Evolutionary conservation across 2,888 invertebrate species (phyloP), one percentile per base, ranked within the genome.

Genomic region (Drosophila merina): DNA sequence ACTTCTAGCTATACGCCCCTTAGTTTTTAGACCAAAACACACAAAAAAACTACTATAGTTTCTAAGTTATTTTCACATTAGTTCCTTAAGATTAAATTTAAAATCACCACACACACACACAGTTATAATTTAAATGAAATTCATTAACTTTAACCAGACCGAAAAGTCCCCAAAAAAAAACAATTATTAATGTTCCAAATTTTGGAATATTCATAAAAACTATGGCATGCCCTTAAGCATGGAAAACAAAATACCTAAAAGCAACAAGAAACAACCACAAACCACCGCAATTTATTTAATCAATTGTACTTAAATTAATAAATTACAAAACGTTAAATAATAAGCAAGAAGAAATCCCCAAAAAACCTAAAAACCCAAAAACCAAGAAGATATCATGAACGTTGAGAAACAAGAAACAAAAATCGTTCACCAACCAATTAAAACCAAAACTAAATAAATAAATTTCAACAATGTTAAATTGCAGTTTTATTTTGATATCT

Each of bases 261-360:
- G 70, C 57, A 64, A 76, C 56, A 59, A 74, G 55, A 69, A 66
- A 62, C 64, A 57, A 72, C 74, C 62, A 72, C 73, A 78, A 76
- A 81, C 81, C 86, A 81, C 86, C 86, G 80, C 74, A 76, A 80
- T 48, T 77, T 62, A 79, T 76, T 85, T 76, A 79, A 75, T 74
- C 57, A 74, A 75, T 64, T 75, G 86, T 81, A 81, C 79, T 81
- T 81, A 78, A 81, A 59, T 2, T 40, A 67, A 52, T 4, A 60
- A 36, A 48, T 51, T 30, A 58, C 52, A 30, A 63, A 49, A 57
- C 6, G n/a, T 36, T 25, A 44, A 58, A 48, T 44, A 45, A 10
- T 12, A 45, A 40, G n/a, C 51, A 28, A 45, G 33, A 28, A 45
- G 33, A 36, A 28, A 26, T 14, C 36, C 44, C 28, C 28, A 3